Conservation (phyloP, 2,797 vertebrate genomes). For the Mormyrops boulengeri region DNA sequence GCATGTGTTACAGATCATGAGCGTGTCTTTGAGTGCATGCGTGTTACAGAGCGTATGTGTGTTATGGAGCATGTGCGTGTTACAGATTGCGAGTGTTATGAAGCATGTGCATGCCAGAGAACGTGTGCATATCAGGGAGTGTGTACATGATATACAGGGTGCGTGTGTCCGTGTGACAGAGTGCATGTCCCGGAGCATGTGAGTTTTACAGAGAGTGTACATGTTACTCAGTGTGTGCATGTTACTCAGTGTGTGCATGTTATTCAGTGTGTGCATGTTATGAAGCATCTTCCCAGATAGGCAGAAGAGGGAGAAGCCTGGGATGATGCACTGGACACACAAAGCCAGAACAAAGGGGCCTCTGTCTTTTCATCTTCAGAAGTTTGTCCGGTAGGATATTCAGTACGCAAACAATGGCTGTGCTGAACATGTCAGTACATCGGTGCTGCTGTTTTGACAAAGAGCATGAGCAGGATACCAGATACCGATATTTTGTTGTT, state of each 20-base stretch:
- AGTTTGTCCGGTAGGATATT: not conserved
- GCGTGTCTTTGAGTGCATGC: not conserved
- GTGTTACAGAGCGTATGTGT: not conserved
- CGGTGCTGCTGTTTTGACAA: not conserved
- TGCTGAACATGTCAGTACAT: not conserved
- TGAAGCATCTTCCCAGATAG: not conserved
- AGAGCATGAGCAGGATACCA: not conserved
- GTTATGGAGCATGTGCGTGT: no score
- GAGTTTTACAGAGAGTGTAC: not conserved
- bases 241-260: not conserved
- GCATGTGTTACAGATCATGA: not conserved
- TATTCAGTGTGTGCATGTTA: not conserved
- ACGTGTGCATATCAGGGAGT: no score
- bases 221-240: not conserved
- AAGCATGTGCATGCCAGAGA: no score
- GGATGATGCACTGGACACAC: not conserved
- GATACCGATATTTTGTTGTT: not conserved
- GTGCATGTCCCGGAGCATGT: no score
- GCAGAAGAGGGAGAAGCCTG: not conserved
- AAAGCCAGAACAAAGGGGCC: not conserved
- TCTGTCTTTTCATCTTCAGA: not conserved
- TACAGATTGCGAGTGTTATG: no score
- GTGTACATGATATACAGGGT: no score
- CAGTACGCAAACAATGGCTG: not conserved
- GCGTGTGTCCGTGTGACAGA: not conserved